Evolutionary conservation across 35 echinoderm and acorn worm species (phyloP).

Genomic region (Heliocidaris tuberculata): DNA sequence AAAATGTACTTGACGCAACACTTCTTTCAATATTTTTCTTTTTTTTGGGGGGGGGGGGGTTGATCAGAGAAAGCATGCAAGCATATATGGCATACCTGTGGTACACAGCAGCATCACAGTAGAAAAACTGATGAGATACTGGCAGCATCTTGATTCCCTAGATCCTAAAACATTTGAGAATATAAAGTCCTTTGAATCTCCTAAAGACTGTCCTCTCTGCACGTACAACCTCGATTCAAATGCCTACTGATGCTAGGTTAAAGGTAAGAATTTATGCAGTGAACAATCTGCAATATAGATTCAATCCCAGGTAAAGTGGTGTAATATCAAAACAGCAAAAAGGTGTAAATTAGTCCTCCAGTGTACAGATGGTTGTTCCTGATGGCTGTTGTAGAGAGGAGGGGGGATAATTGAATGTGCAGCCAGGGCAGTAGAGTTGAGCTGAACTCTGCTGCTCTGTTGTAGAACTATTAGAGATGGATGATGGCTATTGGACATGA

Average conservation of each 20-base stretch:
- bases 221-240: background rate
- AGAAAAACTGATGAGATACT: slow-evolving; percentile 35
- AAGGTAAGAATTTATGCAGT: background rate
- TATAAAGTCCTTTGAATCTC: background rate
- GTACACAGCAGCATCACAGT: slow-evolving; percentile 22
- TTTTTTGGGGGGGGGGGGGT: too few species aligned
- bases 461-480: slow-evolving; percentile 17
- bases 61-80: background rate
- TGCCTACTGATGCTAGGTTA: background rate
- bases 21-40: too few species aligned
- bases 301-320: background rate
- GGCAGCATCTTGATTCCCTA: slow-evolving; percentile 29
- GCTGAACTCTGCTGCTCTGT: background rate
- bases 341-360: background rate
- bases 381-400: background rate
- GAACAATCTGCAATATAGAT: background rate
- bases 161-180: background rate
- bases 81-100: background rate
- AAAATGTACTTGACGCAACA: too few species aligned
- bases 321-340: background rate
- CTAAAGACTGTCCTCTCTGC: background rate
- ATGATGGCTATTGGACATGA: background rate
- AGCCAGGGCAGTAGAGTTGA: background rate
- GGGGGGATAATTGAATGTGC: background rate
- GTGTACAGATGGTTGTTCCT: background rate